Evolutionary conservation across 2,888 invertebrate species (phyloP), one percentile per base, ranked within the genome.

Genomic region (Rhingia campestris): DNA sequence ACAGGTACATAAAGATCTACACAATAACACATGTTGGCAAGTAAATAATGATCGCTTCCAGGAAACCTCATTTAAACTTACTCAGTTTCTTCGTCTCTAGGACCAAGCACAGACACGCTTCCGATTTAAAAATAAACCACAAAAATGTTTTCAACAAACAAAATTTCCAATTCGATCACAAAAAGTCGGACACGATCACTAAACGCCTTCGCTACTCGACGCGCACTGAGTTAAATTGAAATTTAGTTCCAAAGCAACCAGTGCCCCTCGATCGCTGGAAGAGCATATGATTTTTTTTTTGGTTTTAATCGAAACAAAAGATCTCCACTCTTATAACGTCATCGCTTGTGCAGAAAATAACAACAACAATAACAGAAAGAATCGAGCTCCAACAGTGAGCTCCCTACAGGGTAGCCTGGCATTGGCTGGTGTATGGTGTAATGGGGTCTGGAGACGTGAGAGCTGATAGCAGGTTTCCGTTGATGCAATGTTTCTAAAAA

Each of bases 391-490:
- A 67, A 41, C 67, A 47, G 69, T 7, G 53, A 10, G 41, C 33
- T 53, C 39, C 39, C 64, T 61, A n/a, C n/a, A 22, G 22, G 53
- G 39, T 22, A 39, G 30, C 47, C 6, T 54, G 51, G 45, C 2
- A 4, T n/a, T 12, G 53, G n/a, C n/a, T 6, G 5, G 53, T 6
- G 22, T 7, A 37, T 53, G 33, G 6, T n/a, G n/a, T n/a, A n/a
- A n/a, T 22, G 22, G 22, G 22, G 22, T 22, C 22, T 22, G 22
- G 33, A 66, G 49, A 51, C 30, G 43, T 33, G 32, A 45, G 43
- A 32, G 64, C 30, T 35, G 56, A 81, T 72, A 76, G 82, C 73
- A 77, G 69, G 58, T 82, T 76, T 77, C 67, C 82, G 82, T 82
- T 82, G 51, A 77, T 82, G 77, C 53, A 73, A 73, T 82, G 43